Conservation (phyloP, 2,888 invertebrate genomes). For the Zaprionus obscuricornis region DNA sequence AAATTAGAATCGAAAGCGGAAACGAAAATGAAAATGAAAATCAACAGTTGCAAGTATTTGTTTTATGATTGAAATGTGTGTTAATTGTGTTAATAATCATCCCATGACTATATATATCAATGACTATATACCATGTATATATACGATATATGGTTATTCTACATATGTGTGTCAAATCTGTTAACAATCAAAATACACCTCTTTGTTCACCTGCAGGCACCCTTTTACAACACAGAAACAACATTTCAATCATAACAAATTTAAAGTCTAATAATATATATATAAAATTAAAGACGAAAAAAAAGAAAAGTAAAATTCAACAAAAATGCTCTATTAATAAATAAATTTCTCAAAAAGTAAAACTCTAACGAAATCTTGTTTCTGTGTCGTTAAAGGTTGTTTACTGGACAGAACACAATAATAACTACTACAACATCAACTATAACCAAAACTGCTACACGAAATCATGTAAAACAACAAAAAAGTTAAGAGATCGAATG, state of each 20-base stretch:
- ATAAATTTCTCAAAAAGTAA: constrained; percentile 42
- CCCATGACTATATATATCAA: constrained; percentile 35
- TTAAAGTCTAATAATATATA: constrained; percentile 40
- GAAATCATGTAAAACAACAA: constrained; percentile 48
- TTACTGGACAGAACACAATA: constrained; percentile 74
- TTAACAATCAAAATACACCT: constrained; percentile 50
- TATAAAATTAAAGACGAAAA: constrained; percentile 20
- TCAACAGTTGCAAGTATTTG: constrained; percentile 60
- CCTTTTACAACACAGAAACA: constrained; percentile 84
- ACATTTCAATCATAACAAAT: constrained; percentile 84
- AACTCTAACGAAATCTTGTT: constrained; percentile 84
- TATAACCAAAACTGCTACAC: constrained; percentile 35
- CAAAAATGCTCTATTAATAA: constrained; percentile 33
- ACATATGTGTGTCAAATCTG: constrained; percentile 42
- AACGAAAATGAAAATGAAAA: no score
- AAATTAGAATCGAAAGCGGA: no score
- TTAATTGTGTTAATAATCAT: constrained; percentile 69
- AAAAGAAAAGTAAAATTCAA: constrained; percentile 23
- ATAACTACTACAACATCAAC: constrained; percentile 27
- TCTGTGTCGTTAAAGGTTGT: constrained; percentile 86
- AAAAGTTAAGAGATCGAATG: constrained; percentile 20
- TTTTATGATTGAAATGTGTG: constrained; percentile 84
- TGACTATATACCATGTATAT: no score
- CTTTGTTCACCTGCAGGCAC: constrained; percentile 80
- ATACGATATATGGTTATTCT: no score